Evolutionary conservation across 1,140 invertebrate genomes (phyloP), one percentile per base, ranked within the genome.

Genomic region (Chlorops oryzae): DNA sequence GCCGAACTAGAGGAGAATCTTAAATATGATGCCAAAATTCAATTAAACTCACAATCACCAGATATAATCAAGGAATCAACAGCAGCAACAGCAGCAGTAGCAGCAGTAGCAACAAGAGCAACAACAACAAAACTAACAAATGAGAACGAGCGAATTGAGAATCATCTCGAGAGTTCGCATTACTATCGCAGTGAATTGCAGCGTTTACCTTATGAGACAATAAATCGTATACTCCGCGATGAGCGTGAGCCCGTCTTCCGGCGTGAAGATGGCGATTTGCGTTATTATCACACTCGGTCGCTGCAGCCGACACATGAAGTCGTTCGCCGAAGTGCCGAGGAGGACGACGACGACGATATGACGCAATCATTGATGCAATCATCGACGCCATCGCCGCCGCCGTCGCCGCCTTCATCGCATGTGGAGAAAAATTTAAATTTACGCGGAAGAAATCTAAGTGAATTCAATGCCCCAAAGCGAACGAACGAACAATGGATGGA

Each of bases 151-250:
- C 27, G n/a, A 32, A 13, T 32, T 32, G 6, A 9, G 27, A 32
- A 32, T n/a, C 27, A 9, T 32, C n/a, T 32, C 27, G 6, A 9
- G 27, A 13, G 27, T 9, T 6, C 27, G n/a, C 27, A 32, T 9
- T 45, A 12, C 32, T 53, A 4, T 44, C 45, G 2, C n/a, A 38
- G 35, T 18, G 35, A 38, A 34, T 39, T 22, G 25, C 52, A 64
- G 24, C 54, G 56, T 47, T 50, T 59, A 2, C 59, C 56, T 50
- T 63, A 59, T 24, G 56, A 55, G 7, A 63, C 58, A 21, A 65
- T 70, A 48, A 65, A 61, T 34, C 62, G 63, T 24, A 65, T 70
- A 57, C 42, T 70, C 39, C 55, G 66, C 13, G 62, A 70, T 41
- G 65, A 70, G 35, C 55, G 69, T 44, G 65, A 61, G n/a, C 58